A percentile compares a stretch with the other conserved stretches of the same genome.
Conservation (phyloP, 2,888 invertebrate genomes). For the Diaphora mendica region DNA sequence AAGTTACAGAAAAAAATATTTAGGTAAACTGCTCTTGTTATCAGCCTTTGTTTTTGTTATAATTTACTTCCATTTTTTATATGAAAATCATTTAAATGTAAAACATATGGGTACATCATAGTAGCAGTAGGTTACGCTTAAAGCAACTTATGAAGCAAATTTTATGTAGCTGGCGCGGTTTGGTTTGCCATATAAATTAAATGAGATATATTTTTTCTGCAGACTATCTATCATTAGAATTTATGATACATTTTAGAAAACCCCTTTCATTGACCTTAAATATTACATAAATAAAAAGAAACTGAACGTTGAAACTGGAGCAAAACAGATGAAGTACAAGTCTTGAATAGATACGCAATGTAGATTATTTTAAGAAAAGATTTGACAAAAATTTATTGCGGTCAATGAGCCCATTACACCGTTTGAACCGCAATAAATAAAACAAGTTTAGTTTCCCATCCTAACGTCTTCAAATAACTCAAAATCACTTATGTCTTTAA, state of each 20-base stretch:
- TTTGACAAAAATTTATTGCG: not conserved
- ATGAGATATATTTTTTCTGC: too few species aligned
- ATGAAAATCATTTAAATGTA: too few species aligned
- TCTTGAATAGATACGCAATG: not conserved
- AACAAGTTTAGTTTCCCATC: not conserved
- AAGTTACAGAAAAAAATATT: not conserved
- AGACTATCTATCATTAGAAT: not conserved
- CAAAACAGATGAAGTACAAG: too few species aligned
- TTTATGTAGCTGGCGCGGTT: too few species aligned
- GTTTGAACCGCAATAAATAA: not conserved
- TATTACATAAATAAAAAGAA: not conserved
- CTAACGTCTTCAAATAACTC: not conserved
- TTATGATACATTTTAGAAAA: not conserved
- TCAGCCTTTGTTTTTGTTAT: too few species aligned
- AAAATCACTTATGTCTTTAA: not conserved
- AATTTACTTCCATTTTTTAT: too few species aligned
- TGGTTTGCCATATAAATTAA: too few species aligned
- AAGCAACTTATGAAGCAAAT: too few species aligned
- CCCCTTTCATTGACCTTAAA: not conserved
- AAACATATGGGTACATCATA: too few species aligned
- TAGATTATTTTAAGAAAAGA: not conserved
- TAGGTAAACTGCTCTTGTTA: not conserved
- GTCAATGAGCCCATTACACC: not conserved
- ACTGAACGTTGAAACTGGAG: too few species aligned
- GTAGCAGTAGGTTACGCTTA: too few species aligned